Conservation (phyloP, 2,888 invertebrate genomes). For the Hirtodrosophila confusa region DNA sequence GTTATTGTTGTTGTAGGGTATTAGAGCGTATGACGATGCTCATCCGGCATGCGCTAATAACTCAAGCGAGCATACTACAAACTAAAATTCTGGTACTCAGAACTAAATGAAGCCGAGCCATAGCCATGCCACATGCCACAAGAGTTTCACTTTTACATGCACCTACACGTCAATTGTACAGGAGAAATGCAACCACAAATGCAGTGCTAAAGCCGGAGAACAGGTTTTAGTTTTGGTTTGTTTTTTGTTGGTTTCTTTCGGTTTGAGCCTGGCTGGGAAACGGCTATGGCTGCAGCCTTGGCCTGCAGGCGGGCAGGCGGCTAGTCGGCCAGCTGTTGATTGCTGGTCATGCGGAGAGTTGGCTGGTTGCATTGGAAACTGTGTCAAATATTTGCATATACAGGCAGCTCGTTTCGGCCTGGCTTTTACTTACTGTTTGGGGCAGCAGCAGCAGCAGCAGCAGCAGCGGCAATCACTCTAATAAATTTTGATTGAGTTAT, state of each 20-base stretch:
- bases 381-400: conserved; percentile 63
- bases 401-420: background rate
- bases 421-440: conserved; percentile 37
- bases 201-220: conserved; percentile 31
- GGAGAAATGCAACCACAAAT: conserved; percentile 49
- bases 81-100: conserved; percentile 32
- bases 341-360: conserved; percentile 23
- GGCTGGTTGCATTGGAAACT: conserved; percentile 43
- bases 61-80: conserved; percentile 36
- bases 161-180: conserved; percentile 30
- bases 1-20: conserved; percentile 32
- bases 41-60: conserved; percentile 77
- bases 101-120: conserved; percentile 39
- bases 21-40: conserved; percentile 66
- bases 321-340: conserved; percentile 36
- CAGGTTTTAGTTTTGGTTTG: conserved; percentile 52
- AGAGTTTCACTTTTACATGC: conserved; percentile 73
- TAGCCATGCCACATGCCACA: conserved; percentile 20
- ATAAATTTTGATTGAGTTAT: conserved; percentile 27
- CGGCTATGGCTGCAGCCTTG: conserved; percentile 39
- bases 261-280: conserved; percentile 10
- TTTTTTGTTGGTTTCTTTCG: conserved; percentile 13
- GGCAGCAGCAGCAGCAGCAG: no score
- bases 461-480: background rate
- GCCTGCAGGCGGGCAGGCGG: conserved; percentile 13